phyloP scores from a whole-genome alignment of 2,888 invertebrate genomes.

The Scelioninae gen. 2 region DNA sequence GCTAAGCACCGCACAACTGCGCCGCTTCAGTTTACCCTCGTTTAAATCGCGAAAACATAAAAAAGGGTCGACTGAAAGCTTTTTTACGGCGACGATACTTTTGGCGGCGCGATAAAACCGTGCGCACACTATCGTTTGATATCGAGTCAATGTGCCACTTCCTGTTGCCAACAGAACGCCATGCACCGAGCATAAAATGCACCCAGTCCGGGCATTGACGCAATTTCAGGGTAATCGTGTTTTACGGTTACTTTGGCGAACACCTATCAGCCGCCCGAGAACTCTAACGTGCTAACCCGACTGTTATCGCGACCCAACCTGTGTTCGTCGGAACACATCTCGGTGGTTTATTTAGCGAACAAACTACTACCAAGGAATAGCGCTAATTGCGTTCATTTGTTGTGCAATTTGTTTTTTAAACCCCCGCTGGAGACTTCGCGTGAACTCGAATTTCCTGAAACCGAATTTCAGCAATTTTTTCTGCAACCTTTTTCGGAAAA shows the following conservation, averaged over 20 bases:
- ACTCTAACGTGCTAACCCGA: constrained; percentile 32
- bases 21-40: constrained; percentile 25
- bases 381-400: constrained; percentile 19
- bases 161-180: constrained; percentile 30
- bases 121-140: constrained; percentile 42
- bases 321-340: constrained; percentile 25
- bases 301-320: constrained; percentile 40
- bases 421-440: too few relatives aligned
- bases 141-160: constrained; percentile 43
- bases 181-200: constrained; percentile 37
- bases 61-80: constrained; percentile 46
- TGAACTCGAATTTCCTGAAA: too few relatives aligned
- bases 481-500: too few relatives aligned
- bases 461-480: too few relatives aligned
- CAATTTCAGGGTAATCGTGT: constrained; percentile 62
- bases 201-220: constrained; percentile 41
- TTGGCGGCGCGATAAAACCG: constrained; percentile 37
- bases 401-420: too few relatives aligned
- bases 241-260: constrained; percentile 65
- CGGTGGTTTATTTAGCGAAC: constrained; percentile 22
- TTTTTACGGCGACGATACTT: constrained; percentile 42
- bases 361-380: constrained; percentile 21
- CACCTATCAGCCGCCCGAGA: constrained; percentile 51
- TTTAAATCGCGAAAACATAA: constrained; percentile 38
- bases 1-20: constrained; percentile 9